Percentiles rank a stretch among this genome's conserved stretches.
These are phyloP conservation scores for Neodiprion pinetum DNA, from an alignment of 1,140 invertebrate genomes.

Conservation along the genomic window DNA sequence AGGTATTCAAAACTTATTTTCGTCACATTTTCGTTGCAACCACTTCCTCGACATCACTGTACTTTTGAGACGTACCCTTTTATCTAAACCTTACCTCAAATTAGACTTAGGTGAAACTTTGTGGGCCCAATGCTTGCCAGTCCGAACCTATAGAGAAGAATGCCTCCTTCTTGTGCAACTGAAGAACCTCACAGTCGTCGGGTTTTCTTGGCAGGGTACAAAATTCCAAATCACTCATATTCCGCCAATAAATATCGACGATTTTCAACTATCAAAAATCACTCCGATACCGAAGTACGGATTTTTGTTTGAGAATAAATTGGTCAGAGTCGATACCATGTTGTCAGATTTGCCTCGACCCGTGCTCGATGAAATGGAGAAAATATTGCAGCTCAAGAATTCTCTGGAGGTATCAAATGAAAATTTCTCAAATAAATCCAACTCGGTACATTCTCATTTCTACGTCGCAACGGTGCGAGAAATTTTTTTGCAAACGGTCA, in stretches of 20 bases:
- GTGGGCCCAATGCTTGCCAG: slow-evolving; percentile 35
- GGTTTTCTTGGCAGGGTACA: slow-evolving; percentile 40
- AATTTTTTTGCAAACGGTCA: neutral
- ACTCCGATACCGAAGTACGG: slow-evolving; percentile 43
- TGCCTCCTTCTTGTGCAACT: slow-evolving; percentile 44
- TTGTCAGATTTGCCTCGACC: slow-evolving; percentile 27
- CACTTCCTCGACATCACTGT: too few relatives aligned
- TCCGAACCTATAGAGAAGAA: slow-evolving; percentile 50
- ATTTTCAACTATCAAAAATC: slow-evolving; percentile 40
- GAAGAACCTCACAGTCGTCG: slow-evolving; percentile 36
- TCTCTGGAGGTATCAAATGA: slow-evolving; percentile 29
- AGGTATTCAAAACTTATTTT: too few relatives aligned
- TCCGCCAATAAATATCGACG: slow-evolving; percentile 29
- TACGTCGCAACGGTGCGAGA: neutral
- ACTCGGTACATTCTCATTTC: neutral
- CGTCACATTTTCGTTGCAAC: too few relatives aligned
- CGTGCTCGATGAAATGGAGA: slow-evolving; percentile 29
- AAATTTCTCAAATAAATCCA: neutral
- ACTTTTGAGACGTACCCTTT: too few relatives aligned
- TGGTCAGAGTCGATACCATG: slow-evolving; percentile 36
- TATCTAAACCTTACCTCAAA: neutral
- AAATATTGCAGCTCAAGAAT: slow-evolving; percentile 31
- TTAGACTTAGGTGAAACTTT: neutral
- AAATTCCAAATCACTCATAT: slow-evolving; percentile 33
- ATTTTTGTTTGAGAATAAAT: slow-evolving; percentile 36